phyloP scores from a whole-genome alignment of 2,797 vertebrate species.

The Melanotaenia boesemani region DNA sequence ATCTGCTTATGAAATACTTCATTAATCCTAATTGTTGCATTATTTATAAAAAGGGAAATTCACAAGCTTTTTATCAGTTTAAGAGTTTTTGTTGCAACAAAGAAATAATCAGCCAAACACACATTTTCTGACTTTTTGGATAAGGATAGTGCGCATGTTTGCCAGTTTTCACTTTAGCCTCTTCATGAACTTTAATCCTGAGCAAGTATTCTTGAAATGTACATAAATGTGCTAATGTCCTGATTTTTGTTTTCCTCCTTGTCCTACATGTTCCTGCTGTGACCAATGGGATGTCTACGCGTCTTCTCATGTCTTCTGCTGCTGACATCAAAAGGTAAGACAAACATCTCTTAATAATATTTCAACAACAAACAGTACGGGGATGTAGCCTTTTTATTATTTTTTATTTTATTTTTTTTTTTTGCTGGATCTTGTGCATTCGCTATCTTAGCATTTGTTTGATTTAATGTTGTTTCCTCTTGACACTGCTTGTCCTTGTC shows the following conservation, averaged over 20 bases:
- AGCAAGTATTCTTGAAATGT: background rate
- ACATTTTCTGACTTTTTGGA: background rate
- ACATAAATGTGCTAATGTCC: slow-evolving; percentile 26
- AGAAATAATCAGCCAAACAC: no score
- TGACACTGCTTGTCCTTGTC: background rate
- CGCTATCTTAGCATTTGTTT: background rate
- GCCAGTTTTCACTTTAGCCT: background rate
- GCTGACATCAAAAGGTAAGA: slow-evolving; percentile 66
- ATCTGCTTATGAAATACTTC: no score
- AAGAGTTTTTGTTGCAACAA: no score
- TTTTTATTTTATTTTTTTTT: no score
- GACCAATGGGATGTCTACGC: slow-evolving; percentile 4
- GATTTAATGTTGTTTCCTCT: slow-evolving; percentile 16
- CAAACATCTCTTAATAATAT: background rate
- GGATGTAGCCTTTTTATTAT: background rate
- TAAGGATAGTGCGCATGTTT: background rate
- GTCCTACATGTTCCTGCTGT: background rate
- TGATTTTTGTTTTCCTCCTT: slow-evolving; percentile 11
- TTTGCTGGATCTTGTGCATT: background rate
- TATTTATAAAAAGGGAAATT: no score
- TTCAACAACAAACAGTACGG: background rate
- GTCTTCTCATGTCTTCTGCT: slow-evolving; percentile 4
- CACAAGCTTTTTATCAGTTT: no score
- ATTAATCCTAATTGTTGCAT: no score
- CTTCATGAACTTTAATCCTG: background rate